phyloP scores from a whole-genome alignment of 2,888 invertebrate species.

The Latrodectus hesperus region DNA sequence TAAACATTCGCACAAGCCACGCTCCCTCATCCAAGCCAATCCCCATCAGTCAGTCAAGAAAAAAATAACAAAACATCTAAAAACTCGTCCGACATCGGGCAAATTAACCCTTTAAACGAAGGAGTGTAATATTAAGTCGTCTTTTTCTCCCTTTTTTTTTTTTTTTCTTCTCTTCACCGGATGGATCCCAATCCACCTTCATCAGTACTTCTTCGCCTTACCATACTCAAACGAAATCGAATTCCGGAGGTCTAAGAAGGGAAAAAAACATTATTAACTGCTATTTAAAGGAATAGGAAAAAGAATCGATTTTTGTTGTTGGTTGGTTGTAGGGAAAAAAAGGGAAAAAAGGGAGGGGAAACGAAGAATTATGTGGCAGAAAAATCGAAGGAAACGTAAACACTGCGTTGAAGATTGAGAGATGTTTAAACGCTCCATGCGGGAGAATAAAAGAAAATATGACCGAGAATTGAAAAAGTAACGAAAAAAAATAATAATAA shows the following conservation, averaged over 20 bases:
- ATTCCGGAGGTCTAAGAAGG: conserved; percentile 25
- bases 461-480: conserved; percentile 26
- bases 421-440: conserved; percentile 59
- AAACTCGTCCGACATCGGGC: conserved; percentile 17
- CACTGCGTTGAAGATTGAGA: conserved; percentile 62
- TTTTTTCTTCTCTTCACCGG: no score
- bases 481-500: conserved; percentile 23
- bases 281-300: conserved; percentile 67
- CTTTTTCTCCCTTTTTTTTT: background rate
- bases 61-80: background rate
- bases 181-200: background rate
- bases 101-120: conserved; percentile 55
- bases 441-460: conserved; percentile 49
- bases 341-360: conserved; percentile 12
- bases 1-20: no score
- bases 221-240: conserved; percentile 41
- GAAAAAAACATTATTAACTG: conserved; percentile 66
- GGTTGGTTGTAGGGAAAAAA: conserved; percentile 35
- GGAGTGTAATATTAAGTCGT: conserved; percentile 57
- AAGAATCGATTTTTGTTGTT: conserved; percentile 50
- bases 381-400: conserved; percentile 65
- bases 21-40: no score
- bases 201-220: background rate
- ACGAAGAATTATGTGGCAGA: conserved; percentile 52
- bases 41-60: background rate